Conservation (phyloP, 1,140 invertebrate genomes). For the Nasonia giraulti region DNA sequence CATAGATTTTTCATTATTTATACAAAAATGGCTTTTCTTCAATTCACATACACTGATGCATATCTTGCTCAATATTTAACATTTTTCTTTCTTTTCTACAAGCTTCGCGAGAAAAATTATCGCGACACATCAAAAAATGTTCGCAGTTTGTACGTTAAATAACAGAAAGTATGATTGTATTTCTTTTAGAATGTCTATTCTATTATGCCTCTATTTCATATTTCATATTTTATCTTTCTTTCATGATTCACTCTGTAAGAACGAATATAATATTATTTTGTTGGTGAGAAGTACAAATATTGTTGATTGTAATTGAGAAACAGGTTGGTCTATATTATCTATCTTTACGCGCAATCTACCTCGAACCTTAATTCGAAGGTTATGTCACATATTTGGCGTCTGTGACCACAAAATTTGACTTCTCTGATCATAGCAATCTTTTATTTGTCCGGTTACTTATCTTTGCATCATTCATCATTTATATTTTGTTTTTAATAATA, state of each 20-base stretch:
- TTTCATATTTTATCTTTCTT: background rate
- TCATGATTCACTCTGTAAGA: background rate
- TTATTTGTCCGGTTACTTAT: background rate
- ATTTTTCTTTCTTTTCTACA: conserved; percentile 2
- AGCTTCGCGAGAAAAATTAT: background rate
- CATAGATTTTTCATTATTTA: conserved; percentile 2
- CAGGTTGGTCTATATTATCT: no score
- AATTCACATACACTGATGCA: conserved; percentile 13
- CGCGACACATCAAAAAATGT: conserved; percentile 7
- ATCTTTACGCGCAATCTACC: background rate
- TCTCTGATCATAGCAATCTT: background rate
- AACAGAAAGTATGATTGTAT: background rate
- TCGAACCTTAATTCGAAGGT: background rate
- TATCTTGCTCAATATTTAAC: conserved; percentile 4
- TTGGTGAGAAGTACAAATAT: background rate
- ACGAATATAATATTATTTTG: background rate
- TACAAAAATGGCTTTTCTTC: conserved; percentile 27
- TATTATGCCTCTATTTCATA: background rate
- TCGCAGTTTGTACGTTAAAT: background rate
- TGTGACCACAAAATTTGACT: background rate
- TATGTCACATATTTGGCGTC: background rate
- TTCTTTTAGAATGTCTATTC: background rate
- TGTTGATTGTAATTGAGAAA: background rate
- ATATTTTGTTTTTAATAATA: background rate
- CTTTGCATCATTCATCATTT: background rate